Evolutionary conservation across 2,888 invertebrate species (phyloP), one percentile per base, ranked within the genome.

Genomic region (Holacanthella duospinosa): DNA sequence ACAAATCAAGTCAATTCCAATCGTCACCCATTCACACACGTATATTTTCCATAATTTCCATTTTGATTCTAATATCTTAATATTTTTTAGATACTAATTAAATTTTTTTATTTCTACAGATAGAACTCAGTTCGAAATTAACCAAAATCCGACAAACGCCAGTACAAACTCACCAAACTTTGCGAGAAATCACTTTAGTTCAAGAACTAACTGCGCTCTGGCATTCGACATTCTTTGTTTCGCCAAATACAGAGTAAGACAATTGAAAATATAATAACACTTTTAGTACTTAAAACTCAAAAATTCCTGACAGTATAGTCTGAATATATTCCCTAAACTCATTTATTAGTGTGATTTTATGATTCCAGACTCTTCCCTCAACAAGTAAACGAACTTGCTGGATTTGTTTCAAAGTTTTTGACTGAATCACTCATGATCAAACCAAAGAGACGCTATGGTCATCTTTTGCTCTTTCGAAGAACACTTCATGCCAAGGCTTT

Each of bases 401-500:
- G 65, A 58, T 73, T 73, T 63, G 65, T 73, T 0, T 62, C 55
- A 21, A 68, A 67, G 26, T 68, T 73, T 63, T 25, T 73, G 26
- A 67, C 63, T 25, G 72, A 73, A 28, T 28, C 71, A 24, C 54
- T 64, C 12, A n/a, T 68, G 12, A 53, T 73, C 21, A 68, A 69
- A 2, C 67, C 66, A 2, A 68, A 67, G 9, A 54, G 62, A 29
- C 65, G 72, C 29, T 70, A 70, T 61, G 66, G 62, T 29, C 67
- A 68, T 21, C 29, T 73, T 24, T 43, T 73, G 25, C 53, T 71
- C 16, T 73, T 73, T 56, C 62, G 66, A 53, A 58, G 70, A 59
- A 59, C 62, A 19, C 56, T 73, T 12, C 70, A 71, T 54, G 65
- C 70, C 1, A 71, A 71, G 63, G 71, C 71, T 19, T 64, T 71